Evolutionary conservation across 2,113 vertebrate species (phyloP).

Genomic region (Alectura lathami): DNA sequence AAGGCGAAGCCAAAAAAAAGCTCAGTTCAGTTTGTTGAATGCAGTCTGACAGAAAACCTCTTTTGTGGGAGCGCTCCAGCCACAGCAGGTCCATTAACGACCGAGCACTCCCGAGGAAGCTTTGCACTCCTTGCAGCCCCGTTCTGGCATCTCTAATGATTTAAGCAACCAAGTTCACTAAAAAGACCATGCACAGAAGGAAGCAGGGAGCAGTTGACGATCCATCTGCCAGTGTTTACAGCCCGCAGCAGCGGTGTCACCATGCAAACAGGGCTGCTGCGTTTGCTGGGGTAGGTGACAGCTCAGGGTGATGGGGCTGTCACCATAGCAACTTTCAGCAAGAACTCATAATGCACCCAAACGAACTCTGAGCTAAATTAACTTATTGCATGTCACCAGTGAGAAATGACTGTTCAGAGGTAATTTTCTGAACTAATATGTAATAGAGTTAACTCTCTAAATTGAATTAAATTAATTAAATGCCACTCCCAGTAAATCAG

Average conservation of each 20-base stretch:
- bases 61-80: not conserved
- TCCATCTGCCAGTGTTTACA: slow-evolving; percentile 22
- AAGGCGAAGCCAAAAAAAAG: not conserved
- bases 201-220: not conserved
- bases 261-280: not conserved
- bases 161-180: not conserved
- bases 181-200: not conserved
- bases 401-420: slow-evolving; percentile 73
- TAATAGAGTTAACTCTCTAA: slow-evolving; percentile 70
- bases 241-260: not conserved
- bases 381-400: slow-evolving; percentile 73
- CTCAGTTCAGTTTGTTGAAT: not conserved
- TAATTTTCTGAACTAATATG: slow-evolving; percentile 71
- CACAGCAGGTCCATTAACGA: not conserved
- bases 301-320: slow-evolving; percentile 70
- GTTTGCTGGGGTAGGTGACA: slow-evolving; percentile 65
- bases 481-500: slow-evolving; percentile 74
- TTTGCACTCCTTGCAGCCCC: not conserved
- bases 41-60: not conserved
- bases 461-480: slow-evolving; percentile 78
- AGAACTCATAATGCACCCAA: slow-evolving; percentile 68
- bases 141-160: not conserved
- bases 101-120: not conserved
- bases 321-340: slow-evolving; percentile 77
- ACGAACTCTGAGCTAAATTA: slow-evolving; percentile 70